phyloP scores from a whole-genome alignment of 2,888 invertebrate genomes.

The Conus canariensis region DNA sequence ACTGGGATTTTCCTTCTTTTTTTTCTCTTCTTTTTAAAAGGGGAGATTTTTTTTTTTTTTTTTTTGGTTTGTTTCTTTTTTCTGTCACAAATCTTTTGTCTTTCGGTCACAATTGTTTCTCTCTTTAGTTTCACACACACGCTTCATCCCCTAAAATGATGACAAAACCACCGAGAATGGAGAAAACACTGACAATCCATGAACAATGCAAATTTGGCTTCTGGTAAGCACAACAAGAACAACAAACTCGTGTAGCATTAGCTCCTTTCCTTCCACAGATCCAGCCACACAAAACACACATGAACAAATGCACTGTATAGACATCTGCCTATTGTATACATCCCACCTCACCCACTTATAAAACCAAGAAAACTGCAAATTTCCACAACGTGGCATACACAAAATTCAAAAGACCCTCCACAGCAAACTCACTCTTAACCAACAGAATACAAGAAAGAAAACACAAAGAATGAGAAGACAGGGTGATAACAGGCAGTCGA shows the following conservation, averaged over 20 bases:
- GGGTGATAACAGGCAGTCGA: background rate
- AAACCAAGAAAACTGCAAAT: constrained; percentile 12
- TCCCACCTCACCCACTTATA: background rate
- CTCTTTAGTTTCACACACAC: background rate
- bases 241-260: background rate
- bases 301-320: constrained; percentile 2
- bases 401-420: constrained; percentile 10
- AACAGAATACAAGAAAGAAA: background rate
- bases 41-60: too few relatives aligned
- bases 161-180: background rate
- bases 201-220: constrained; percentile 28
- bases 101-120: background rate
- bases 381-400: constrained; percentile 17
- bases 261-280: background rate
- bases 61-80: background rate
- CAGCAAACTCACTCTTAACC: constrained; percentile 36
- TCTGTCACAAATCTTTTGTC: background rate
- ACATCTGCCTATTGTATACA: background rate
- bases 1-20: background rate
- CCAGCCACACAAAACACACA: background rate
- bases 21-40: too few relatives aligned
- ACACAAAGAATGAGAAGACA: background rate
- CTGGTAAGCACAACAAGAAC: constrained; percentile 26
- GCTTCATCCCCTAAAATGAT: background rate
- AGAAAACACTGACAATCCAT: background rate